Evolutionary conservation across 2,113 vertebrate species (phyloP).

Genomic region (Spermophilus dauricus): DNA sequence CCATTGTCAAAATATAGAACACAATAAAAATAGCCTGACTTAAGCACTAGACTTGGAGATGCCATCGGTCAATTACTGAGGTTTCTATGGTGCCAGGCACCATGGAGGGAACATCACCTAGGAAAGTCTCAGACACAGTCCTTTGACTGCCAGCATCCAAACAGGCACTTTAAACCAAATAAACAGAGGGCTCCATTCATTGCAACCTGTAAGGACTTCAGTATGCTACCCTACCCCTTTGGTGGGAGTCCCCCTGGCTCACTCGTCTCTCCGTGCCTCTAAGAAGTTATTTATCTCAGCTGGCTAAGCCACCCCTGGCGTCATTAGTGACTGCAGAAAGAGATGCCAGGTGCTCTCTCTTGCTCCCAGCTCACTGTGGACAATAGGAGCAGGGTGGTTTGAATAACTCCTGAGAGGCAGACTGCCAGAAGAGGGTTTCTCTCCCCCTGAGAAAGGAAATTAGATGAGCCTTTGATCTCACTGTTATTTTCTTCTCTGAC

Average conservation of each 20-base stretch:
- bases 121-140: not conserved
- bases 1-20: slow-evolving; percentile 56
- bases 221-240: not conserved
- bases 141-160: not conserved
- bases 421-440: slow-evolving; percentile 25
- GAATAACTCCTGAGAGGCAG: not conserved
- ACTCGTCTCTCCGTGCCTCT: not conserved
- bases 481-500: slow-evolving; percentile 51
- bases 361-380: not conserved
- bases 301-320: not conserved
- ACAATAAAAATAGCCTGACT: slow-evolving; percentile 43
- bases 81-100: not conserved
- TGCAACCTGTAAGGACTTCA: not conserved
- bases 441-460: slow-evolving; percentile 68
- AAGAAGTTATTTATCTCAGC: not conserved
- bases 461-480: slow-evolving; percentile 69
- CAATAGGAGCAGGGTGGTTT: not conserved
- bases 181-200: not conserved
- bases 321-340: not conserved
- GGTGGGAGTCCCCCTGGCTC: not conserved
- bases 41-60: not conserved
- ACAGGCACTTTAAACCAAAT: not conserved
- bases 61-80: not conserved
- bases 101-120: not conserved
- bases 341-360: not conserved